A percentile compares a stretch with the other conserved stretches of the same genome.
Evolutionary conservation across 2,797 vertebrate species (phyloP).

Genomic region (Syngnathus acus): DNA sequence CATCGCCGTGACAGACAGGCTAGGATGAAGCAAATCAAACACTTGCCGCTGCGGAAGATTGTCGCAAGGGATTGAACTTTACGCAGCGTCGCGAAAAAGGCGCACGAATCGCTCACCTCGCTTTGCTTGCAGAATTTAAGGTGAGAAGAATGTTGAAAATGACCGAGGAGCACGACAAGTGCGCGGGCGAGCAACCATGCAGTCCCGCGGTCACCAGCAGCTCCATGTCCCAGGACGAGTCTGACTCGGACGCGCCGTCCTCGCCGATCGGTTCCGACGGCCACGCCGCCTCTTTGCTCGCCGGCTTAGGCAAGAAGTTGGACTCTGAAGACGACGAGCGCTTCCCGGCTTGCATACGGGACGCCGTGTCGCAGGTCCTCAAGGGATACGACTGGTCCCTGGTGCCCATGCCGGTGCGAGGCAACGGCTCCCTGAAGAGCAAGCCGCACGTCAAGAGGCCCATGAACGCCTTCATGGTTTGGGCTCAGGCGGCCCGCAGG

Average conservation of each 20-base stretch:
- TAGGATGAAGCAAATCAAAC: slow-evolving; percentile 22
- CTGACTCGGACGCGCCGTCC: slow-evolving; percentile 87
- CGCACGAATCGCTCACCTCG: slow-evolving; percentile 32
- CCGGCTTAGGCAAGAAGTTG: slow-evolving; percentile 68
- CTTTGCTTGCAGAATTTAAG: slow-evolving; percentile 4
- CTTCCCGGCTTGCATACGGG: slow-evolving; percentile 95
- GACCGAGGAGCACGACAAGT: slow-evolving; percentile 85
- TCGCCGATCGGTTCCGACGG: slow-evolving; percentile 78
- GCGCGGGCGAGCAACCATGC: slow-evolving; percentile 76
- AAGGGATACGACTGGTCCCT: slow-evolving; percentile 98
- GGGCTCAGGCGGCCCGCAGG: slow-evolving; percentile 88
- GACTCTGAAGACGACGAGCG: slow-evolving; percentile 83
- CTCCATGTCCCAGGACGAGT: slow-evolving; percentile 87
- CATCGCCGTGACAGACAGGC: slow-evolving; percentile 31
- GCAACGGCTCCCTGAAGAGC: slow-evolving; percentile 81
- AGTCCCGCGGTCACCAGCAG: slow-evolving; percentile 85
- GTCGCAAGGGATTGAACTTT: slow-evolving; percentile 23
- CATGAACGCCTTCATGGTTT: slow-evolving; percentile 93
- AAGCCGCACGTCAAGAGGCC: slow-evolving; percentile 92
- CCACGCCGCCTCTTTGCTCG: slow-evolving; percentile 56
- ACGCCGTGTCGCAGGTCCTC: slow-evolving; percentile 93
- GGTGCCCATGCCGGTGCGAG: slow-evolving; percentile 90
- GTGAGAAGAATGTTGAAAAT: slow-evolving; percentile 77
- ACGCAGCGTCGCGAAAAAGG: slow-evolving; percentile 54
- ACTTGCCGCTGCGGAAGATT: slow-evolving; percentile 19